Evolutionary conservation across 1,140 invertebrate genomes (phyloP).

Genomic region (Mesaphorura yosii): DNA sequence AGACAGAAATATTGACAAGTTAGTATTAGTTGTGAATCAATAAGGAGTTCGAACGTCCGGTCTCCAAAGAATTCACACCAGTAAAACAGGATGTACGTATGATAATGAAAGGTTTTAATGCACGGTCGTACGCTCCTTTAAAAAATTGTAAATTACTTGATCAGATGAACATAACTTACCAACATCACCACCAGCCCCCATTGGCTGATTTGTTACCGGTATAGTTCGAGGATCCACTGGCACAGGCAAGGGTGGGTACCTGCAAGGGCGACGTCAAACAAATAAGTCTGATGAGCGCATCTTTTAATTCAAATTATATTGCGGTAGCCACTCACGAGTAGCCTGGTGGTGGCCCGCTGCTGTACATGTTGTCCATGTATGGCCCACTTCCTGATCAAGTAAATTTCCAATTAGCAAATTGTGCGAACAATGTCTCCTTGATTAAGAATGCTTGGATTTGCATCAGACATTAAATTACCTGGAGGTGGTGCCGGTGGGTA

Average conservation of each 20-base stretch:
- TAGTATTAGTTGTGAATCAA: neutral
- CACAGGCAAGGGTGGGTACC: conserved; percentile 15
- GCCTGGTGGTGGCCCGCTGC: conserved; percentile 10
- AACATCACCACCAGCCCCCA: neutral
- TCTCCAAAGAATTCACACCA: too few species aligned
- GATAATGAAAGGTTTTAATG: neutral
- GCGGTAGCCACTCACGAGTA: conserved; percentile 1
- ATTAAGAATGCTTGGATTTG: neutral
- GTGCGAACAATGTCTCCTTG: neutral
- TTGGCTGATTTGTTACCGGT: neutral
- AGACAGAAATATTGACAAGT: neutral
- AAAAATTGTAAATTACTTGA: neutral
- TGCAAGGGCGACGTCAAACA: too few species aligned
- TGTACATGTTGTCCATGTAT: neutral
- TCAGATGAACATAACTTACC: neutral
- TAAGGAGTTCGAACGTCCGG: neutral
- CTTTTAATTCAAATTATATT: neutral
- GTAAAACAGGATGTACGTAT: too few species aligned
- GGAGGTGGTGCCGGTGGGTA: neutral
- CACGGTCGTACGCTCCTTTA: neutral
- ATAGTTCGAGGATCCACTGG: conserved; percentile 6
- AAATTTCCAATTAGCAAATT: neutral
- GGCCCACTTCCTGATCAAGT: neutral
- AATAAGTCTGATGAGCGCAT: too few species aligned
- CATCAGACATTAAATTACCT: neutral